Evolutionary conservation across 2,888 invertebrate species (phyloP).

Genomic region (Drosophila neonasuta): DNA sequence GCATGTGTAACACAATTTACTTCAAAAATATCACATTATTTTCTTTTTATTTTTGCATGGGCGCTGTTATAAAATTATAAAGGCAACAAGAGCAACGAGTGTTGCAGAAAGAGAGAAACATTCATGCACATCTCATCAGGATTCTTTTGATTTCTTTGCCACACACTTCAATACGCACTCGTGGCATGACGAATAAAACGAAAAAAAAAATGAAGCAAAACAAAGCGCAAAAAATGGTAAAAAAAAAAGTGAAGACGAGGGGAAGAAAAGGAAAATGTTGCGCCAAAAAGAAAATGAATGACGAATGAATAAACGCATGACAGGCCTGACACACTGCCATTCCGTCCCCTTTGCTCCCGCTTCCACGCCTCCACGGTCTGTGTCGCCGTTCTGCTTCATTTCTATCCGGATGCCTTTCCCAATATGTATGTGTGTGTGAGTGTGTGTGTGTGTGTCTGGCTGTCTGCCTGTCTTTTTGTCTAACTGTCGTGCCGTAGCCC

Average conservation of each 20-base stretch:
- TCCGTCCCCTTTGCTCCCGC: not conserved
- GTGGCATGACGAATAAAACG: conserved; percentile 38
- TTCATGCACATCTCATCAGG: conserved; percentile 64
- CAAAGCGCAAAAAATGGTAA: conserved; percentile 20
- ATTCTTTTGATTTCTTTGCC: conserved; percentile 71
- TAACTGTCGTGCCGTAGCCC: conserved; percentile 46
- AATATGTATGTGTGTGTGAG: conserved; percentile 15
- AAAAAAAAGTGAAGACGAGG: not conserved
- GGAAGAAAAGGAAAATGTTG: conserved; percentile 42
- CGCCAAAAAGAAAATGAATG: conserved; percentile 63
- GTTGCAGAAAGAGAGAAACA: conserved; percentile 24
- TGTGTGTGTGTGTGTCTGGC: conserved; percentile 6
- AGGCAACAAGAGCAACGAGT: conserved; percentile 21
- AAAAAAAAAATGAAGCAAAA: conserved; percentile 22
- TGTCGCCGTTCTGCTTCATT: conserved; percentile 22
- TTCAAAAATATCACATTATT: conserved; percentile 30
- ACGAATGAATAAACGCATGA: conserved; percentile 74
- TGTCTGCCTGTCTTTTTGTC: conserved; percentile 30
- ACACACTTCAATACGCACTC: conserved; percentile 66
- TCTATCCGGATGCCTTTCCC: conserved; percentile 36
- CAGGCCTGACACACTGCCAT: conserved; percentile 59
- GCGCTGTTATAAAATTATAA: conserved; percentile 33
- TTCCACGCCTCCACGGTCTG: conserved; percentile 1
- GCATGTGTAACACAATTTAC: conserved; percentile 27
- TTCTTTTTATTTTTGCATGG: conserved; percentile 16